These are phyloP conservation scores for Tuberolachnus salignus DNA, from an alignment of 2,888 invertebrate genomes.

Conservation along the genomic window DNA sequence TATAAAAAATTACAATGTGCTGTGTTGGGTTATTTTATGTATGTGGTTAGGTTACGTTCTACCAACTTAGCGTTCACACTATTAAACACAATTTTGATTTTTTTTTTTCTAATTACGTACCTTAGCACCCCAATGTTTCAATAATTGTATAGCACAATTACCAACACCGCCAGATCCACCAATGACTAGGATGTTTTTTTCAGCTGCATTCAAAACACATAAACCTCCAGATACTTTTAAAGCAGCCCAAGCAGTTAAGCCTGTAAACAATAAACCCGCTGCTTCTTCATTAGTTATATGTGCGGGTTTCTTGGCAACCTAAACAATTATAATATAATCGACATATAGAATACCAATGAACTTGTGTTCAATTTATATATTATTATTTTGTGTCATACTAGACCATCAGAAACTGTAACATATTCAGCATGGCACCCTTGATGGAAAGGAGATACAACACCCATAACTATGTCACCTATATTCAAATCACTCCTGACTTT, in stretches of 20 bases:
- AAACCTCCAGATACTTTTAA: constrained; percentile 72
- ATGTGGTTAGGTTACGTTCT: not conserved
- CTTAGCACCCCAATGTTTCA: constrained; percentile 76
- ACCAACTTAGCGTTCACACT: not conserved
- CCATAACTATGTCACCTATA: constrained; percentile 87
- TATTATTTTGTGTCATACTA: constrained; percentile 27
- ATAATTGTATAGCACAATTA: constrained; percentile 82
- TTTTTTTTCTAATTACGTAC: constrained; percentile 66
- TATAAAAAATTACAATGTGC: too few relatives aligned
- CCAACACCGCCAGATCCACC: constrained; percentile 94
- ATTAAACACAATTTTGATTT: not conserved
- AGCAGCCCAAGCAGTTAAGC: constrained; percentile 85
- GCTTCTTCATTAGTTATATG: constrained; percentile 72
- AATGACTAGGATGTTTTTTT: constrained; percentile 75
- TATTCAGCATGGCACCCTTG: constrained; percentile 84
- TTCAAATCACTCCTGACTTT: constrained; percentile 66
- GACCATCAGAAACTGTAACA: constrained; percentile 66
- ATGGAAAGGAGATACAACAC: constrained; percentile 76
- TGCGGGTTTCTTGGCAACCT: constrained; percentile 71
- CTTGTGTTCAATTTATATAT: not conserved
- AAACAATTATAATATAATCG: not conserved
- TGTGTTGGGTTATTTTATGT: not conserved
- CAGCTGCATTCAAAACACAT: constrained; percentile 62
- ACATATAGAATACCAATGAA: not conserved
- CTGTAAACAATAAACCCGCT: constrained; percentile 82